Conservation (phyloP, 2,888 invertebrate species). For the Ichneumoninae sp. region DNA sequence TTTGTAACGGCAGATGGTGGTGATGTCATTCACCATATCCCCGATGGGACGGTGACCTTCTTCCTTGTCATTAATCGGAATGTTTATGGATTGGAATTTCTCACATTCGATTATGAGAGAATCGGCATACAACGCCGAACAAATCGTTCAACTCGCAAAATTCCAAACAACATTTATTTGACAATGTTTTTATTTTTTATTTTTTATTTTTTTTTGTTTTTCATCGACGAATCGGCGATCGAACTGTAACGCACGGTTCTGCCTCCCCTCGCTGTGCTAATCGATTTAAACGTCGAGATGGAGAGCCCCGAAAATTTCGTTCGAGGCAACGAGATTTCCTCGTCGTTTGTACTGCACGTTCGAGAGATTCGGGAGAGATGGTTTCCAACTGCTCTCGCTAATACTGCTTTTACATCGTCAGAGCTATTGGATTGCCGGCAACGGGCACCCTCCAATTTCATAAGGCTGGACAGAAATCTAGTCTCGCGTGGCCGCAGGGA, state of each 20-base stretch:
- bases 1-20: background rate
- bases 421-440: conserved; percentile 58
- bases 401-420: conserved; percentile 33
- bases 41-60: background rate
- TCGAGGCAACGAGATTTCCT: conserved; percentile 55
- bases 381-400: conserved; percentile 11
- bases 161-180: background rate
- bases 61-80: background rate
- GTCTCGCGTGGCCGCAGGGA: conserved; percentile 62
- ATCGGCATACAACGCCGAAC: background rate
- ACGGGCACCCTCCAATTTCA: conserved; percentile 61
- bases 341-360: conserved; percentile 31
- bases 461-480: conserved; percentile 65
- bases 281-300: conserved; percentile 47
- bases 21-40: background rate
- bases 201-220: background rate
- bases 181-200: no score
- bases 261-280: conserved; percentile 3
- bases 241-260: background rate
- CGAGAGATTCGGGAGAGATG: conserved; percentile 13
- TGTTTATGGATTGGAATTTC: background rate
- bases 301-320: conserved; percentile 49
- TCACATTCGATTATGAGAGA: background rate
- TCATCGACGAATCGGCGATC: conserved; percentile 1
- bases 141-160: background rate